Percentiles rank a stretch among this genome's conserved stretches.
phyloP scores from a whole-genome alignment of 2,888 invertebrate genomes.

The Nymphalis urticae region DNA sequence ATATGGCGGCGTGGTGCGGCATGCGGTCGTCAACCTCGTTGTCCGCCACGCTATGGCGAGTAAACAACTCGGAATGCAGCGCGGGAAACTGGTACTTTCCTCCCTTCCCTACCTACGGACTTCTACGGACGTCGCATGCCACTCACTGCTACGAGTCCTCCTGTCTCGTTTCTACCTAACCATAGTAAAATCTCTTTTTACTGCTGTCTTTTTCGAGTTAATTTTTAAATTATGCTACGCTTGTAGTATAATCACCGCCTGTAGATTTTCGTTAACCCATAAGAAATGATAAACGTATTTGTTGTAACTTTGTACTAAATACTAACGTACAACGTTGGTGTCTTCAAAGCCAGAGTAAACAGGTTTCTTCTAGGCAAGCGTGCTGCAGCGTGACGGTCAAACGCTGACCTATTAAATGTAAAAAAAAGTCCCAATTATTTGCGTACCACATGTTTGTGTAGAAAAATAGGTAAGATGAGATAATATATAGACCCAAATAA shows the following conservation, averaged over 20 bases:
- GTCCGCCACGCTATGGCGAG: slow-evolving; percentile 58
- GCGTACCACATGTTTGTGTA: too few species aligned
- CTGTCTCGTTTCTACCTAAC: slow-evolving; percentile 35
- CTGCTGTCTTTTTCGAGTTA: slow-evolving; percentile 36
- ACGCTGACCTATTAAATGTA: too few species aligned
- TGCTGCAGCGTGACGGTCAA: too few species aligned
- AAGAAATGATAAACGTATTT: too few species aligned
- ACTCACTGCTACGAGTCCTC: slow-evolving; percentile 29
- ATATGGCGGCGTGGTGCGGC: slow-evolving; percentile 75
- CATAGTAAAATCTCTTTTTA: slow-evolving; percentile 3
- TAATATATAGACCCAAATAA: too few species aligned
- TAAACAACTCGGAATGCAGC: slow-evolving; percentile 68
- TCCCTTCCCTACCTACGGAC: slow-evolving; percentile 53
- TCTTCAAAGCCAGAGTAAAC: too few species aligned
- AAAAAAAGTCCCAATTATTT: too few species aligned
- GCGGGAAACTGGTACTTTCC: slow-evolving; percentile 60
- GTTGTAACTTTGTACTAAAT: too few species aligned
- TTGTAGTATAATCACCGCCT: slow-evolving; percentile 44
- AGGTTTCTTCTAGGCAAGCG: too few species aligned
- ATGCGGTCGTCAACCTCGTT: slow-evolving; percentile 65
- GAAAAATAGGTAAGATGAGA: too few species aligned
- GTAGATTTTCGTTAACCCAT: slow-evolving; percentile 14
- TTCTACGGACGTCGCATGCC: slow-evolving; percentile 37
- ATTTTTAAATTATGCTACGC: slow-evolving; percentile 30
- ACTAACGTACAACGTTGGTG: too few species aligned